Evolutionary conservation across 2,797 vertebrate species (phyloP).

Genomic region (Smutsia temminckii): DNA sequence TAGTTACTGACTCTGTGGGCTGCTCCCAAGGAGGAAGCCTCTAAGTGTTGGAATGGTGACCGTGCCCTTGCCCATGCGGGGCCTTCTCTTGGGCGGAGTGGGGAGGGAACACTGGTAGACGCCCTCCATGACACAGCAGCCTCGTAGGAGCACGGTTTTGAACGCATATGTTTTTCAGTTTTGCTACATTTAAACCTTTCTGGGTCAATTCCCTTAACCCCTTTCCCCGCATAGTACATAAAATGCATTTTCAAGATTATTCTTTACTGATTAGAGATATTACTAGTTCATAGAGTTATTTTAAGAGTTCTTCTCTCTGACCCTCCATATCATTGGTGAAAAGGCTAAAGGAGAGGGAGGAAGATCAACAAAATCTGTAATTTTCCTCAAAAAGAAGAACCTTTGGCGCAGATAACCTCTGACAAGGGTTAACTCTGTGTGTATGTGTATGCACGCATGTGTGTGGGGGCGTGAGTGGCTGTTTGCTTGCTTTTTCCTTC

Average conservation of each 20-base stretch:
- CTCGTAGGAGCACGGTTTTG: not conserved
- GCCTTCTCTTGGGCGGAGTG: not conserved
- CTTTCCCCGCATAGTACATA: not conserved
- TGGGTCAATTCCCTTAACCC: not conserved
- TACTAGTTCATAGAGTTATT: not conserved
- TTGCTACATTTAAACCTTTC: not conserved
- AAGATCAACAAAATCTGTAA: not conserved
- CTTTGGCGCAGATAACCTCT: not conserved
- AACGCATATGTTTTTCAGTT: not conserved
- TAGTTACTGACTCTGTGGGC: not conserved
- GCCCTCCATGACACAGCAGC: not conserved
- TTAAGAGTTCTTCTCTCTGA: not conserved
- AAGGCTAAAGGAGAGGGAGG: not conserved
- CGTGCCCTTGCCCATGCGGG: not conserved
- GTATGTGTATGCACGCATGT: not conserved
- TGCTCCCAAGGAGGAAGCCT: not conserved
- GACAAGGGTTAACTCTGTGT: not conserved
- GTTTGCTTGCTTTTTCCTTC: not conserved
- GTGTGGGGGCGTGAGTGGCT: too few relatives aligned
- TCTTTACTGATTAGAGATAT: not conserved
- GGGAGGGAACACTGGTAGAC: too few relatives aligned
- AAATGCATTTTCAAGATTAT: not conserved
- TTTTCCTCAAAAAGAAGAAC: not conserved
- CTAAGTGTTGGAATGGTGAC: not conserved
- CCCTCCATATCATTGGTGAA: not conserved